Percentiles rank a stretch among this genome's conserved stretches.
Evolutionary conservation across 2,113 vertebrate genomes (phyloP).

Genomic region (Thymallus thymallus): DNA sequence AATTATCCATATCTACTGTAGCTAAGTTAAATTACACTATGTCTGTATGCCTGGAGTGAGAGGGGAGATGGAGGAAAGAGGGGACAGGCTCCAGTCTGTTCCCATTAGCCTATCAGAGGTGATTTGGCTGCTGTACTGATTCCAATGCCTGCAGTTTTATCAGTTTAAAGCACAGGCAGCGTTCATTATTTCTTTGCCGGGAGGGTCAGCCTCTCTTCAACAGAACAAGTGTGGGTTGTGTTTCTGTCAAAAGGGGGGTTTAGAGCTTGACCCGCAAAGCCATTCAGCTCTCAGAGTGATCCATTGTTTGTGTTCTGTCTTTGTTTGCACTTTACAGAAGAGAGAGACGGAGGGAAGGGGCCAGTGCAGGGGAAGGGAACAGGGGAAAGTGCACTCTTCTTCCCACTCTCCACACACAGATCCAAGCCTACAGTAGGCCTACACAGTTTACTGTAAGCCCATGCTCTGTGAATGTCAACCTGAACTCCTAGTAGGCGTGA

Average conservation of each 20-base stretch:
- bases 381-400: constrained; percentile 46
- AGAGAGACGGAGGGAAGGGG: constrained; percentile 50
- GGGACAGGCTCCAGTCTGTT: constrained; percentile 65
- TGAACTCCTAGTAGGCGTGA: too few species aligned
- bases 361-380: constrained; percentile 59
- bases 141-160: constrained; percentile 67
- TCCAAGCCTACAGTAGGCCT: not conserved
- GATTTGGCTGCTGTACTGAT: constrained; percentile 69
- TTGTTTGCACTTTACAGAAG: constrained; percentile 73
- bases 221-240: constrained; percentile 79
- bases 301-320: constrained; percentile 76
- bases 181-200: constrained; percentile 72
- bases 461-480: too few species aligned
- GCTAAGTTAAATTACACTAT: not conserved
- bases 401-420: constrained; percentile 31
- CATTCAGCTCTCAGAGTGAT: constrained; percentile 74
- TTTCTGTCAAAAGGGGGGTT: constrained; percentile 72
- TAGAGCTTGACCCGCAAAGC: constrained; percentile 76
- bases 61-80: constrained; percentile 42
- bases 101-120: constrained; percentile 52
- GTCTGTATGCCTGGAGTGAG: constrained; percentile 62
- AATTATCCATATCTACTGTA: not conserved
- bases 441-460: not conserved
- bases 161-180: constrained; percentile 72
- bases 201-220: constrained; percentile 76